Evolutionary conservation across 2,888 invertebrate genomes (phyloP).

Genomic region (Idaea aversata): DNA sequence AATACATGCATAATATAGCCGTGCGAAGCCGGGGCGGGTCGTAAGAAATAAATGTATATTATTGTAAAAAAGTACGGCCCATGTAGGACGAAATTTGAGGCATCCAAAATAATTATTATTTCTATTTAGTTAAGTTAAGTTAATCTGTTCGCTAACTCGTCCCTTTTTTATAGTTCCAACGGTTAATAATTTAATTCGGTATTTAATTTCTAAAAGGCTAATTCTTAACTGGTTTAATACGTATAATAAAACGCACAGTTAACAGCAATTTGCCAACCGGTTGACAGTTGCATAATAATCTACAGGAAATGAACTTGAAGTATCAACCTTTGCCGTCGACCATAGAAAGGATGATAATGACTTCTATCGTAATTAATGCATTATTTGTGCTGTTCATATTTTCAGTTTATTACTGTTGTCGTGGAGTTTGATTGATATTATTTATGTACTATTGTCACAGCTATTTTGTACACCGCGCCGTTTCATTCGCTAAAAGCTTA

Average conservation of each 20-base stretch:
- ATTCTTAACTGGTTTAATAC: constrained; percentile 4
- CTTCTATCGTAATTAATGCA: constrained; percentile 12
- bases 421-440: not conserved
- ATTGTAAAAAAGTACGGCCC: no score
- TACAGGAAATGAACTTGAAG: constrained; percentile 33
- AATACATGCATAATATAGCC: no score
- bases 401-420: not conserved
- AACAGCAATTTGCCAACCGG: constrained; percentile 12
- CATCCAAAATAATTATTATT: no score
- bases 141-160: no score
- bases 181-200: no score
- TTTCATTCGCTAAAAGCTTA: no score
- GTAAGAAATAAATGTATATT: no score
- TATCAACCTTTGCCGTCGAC: constrained; percentile 20
- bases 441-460: not conserved
- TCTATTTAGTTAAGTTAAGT: no score
- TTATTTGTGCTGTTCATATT: not conserved
- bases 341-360: constrained; percentile 37
- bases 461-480: no score
- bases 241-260: constrained; percentile 9
- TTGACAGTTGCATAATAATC: constrained; percentile 27
- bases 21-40: no score
- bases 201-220: not conserved
- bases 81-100: no score
- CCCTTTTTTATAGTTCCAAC: no score